Base-by-base conservation (phyloP, 2,113 vertebrate species). In the Loxodonta africana region DNA sequence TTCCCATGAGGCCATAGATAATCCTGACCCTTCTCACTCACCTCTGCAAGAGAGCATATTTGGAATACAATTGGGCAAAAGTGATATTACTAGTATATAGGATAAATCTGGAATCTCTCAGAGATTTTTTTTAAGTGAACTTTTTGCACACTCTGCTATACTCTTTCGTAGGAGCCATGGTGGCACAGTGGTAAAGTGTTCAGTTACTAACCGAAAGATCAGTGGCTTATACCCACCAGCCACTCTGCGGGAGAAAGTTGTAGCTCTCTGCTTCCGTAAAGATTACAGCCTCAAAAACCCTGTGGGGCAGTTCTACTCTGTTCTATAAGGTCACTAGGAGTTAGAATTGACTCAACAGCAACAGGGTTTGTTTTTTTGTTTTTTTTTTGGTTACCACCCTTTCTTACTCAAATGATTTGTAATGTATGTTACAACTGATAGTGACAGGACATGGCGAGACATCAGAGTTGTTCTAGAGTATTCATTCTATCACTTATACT, bases 61-160 rank as follows among this genome's bases (percentile, higher is more conserved):
- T 93, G 71, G 48, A 73, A 76, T 83, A 73, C 15, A 73, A 25
- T 18, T 69, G 62, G 73, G 10, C n/a, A 94, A 93, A 65, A 78
- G 30, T 73, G 37, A 33, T 62, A 28, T 1, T 53, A 57, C 80
- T 65, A 67, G 57, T 74, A 82, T 23, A 76, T 17, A 48, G 41
- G 30, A 26, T 41, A 74, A 46, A 60, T 62, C 15, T 30, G 37
- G n/a, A 91, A 76, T 84, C 51, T 5, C 20, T 76, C 51, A 82
- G 67, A 91, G 37, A 71, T 82, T 81, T 69, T 74, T 92, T 83
- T 67, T 53, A 85, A 78, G 53, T 48, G 53, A 87, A 60, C 44
- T 83, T 26, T 91, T 91, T 80, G 51, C 14, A 83, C 62, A 74
- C 57, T 80, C 33, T 60, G 12, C 33, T 78, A 23, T 14, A 23